phyloP scores from a whole-genome alignment of 2,888 invertebrate genomes.

The Hedya salicella region DNA sequence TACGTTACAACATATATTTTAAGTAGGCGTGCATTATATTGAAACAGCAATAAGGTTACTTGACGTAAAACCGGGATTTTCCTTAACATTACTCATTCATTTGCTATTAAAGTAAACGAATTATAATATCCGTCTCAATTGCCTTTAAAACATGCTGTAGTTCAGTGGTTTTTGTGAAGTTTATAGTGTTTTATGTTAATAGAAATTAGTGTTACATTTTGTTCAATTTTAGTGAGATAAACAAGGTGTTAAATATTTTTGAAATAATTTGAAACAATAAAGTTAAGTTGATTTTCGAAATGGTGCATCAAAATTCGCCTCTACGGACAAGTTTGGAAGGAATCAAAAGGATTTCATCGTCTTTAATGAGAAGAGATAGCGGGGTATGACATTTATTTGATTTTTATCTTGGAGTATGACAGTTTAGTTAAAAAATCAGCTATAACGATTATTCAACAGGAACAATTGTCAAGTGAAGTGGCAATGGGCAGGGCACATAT shows the following conservation, averaged over 20 bases:
- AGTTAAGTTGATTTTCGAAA: conserved; percentile 43
- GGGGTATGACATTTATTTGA: conserved; percentile 3
- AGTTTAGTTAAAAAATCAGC: too few species aligned
- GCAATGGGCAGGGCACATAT: too few species aligned
- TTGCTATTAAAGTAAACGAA: neutral
- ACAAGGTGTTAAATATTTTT: too few species aligned
- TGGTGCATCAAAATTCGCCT: conserved; percentile 58
- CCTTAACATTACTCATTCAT: conserved; percentile 34
- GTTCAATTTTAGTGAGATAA: neutral
- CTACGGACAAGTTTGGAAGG: conserved; percentile 61
- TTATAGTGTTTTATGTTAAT: neutral
- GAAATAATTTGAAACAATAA: neutral
- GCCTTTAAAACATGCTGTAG: neutral
- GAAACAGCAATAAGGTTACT: conserved; percentile 20
- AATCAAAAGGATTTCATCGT: conserved; percentile 61
- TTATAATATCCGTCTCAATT: neutral
- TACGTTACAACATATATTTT: too few species aligned
- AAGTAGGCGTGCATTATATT: conserved; percentile 1
- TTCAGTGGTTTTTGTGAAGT: neutral
- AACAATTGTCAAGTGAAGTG: too few species aligned
- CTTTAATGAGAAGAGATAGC: conserved; percentile 49
- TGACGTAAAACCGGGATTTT: conserved; percentile 37
- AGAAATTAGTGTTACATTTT: neutral
- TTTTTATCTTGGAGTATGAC: neutral
- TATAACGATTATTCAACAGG: too few species aligned